Conservation (phyloP, 2,113 vertebrate species). For the Macquaria ambigua region DNA sequence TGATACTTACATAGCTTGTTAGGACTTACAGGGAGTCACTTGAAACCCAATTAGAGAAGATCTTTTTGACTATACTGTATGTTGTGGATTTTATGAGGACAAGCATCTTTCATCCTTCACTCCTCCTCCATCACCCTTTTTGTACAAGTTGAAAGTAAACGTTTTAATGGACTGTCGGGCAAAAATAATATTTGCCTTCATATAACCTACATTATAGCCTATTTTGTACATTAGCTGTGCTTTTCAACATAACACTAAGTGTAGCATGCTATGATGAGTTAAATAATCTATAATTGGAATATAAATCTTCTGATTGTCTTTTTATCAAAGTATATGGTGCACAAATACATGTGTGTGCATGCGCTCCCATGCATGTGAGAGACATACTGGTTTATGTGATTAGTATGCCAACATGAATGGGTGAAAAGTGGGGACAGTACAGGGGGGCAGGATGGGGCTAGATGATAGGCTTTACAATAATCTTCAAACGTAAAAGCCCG, state of each 20-base stretch:
- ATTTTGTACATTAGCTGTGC: background rate
- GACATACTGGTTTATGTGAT: background rate
- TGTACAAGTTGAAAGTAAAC: background rate
- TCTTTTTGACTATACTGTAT: background rate
- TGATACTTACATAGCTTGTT: background rate
- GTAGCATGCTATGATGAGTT: background rate
- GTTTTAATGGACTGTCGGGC: background rate
- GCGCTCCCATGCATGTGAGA: background rate
- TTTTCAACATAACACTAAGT: background rate
- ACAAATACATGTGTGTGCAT: background rate
- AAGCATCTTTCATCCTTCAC: constrained; percentile 1
- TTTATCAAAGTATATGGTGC: no score
- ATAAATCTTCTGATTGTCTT: background rate
- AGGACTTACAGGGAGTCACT: background rate
- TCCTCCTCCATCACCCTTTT: background rate
- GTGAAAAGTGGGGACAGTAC: background rate
- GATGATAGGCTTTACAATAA: background rate
- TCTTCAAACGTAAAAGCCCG: background rate
- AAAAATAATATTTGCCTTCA: background rate
- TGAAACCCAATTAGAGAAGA: background rate
- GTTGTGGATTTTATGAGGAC: background rate
- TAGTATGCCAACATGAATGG: no score
- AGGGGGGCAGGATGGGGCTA: background rate
- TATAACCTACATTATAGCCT: background rate
- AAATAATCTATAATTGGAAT: background rate